These are phyloP conservation scores for Rousettus madagascariensis DNA, from an alignment of 2,797 vertebrate genomes.

Conservation along the genomic window DNA sequence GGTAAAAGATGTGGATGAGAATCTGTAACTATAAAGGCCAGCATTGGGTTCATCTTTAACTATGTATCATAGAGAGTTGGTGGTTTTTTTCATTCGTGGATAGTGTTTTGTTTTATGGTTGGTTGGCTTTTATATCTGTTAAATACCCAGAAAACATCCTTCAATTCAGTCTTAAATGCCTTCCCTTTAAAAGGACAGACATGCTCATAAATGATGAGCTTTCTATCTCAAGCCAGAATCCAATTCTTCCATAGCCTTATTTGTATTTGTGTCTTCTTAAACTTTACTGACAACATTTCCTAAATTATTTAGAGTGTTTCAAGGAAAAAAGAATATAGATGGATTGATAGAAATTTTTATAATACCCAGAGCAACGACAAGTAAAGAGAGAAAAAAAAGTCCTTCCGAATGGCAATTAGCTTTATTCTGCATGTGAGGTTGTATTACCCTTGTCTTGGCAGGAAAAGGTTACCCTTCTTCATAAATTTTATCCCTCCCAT, in stretches of 20 bases:
- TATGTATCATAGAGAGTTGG: neutral
- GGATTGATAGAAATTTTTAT: conserved; percentile 11
- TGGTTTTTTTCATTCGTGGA: neutral
- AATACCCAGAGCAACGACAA: conserved; percentile 41
- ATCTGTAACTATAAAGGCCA: rapidly evolving
- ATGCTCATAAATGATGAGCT: conserved; percentile 22
- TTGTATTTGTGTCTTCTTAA: conserved; percentile 48
- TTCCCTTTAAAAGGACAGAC: conserved; percentile 16
- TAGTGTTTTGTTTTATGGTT: neutral
- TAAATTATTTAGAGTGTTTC: conserved; percentile 12
- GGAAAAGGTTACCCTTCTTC: conserved; percentile 56
- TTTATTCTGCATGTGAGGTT: conserved; percentile 56
- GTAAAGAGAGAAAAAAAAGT: neutral
- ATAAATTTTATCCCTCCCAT: conserved; percentile 62
- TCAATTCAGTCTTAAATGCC: conserved; percentile 12
- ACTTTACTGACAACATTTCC: conserved; percentile 17
- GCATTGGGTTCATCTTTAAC: neutral
- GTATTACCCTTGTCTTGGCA: conserved; percentile 57
- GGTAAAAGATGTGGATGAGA: neutral
- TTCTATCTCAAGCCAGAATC: conserved; percentile 9
- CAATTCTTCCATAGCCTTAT: neutral
- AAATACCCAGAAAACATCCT: conserved; percentile 9
- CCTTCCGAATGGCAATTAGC: conserved; percentile 59
- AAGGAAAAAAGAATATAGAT: neutral
- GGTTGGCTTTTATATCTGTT: neutral